Percentiles rank a stretch among this genome's conserved stretches.
These are phyloP conservation scores for Semaprochilodus insignis DNA, from an alignment of 2,797 vertebrate species.

Conservation along the genomic window DNA sequence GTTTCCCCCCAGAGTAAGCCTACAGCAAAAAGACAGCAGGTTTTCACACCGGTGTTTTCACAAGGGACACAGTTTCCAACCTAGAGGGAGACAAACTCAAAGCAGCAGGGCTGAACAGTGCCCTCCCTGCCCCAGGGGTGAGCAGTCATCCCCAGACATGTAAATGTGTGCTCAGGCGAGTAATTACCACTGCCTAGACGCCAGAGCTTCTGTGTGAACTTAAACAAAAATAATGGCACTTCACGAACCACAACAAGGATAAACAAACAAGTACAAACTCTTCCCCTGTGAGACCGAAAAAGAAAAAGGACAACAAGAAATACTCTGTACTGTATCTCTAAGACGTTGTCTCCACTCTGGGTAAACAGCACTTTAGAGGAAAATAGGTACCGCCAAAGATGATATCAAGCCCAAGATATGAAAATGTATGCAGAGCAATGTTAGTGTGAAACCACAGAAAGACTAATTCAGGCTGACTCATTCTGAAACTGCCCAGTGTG, in stretches of 20 bases:
- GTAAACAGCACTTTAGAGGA: no score
- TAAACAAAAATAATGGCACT: constrained; percentile 4
- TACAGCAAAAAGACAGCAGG: not conserved
- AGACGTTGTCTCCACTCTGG: not conserved
- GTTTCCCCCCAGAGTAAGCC: not conserved
- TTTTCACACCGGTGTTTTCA: not conserved
- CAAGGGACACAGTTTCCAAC: not conserved
- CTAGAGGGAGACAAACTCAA: not conserved
- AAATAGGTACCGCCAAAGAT: not conserved
- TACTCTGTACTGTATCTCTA: not conserved
- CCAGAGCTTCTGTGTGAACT: not conserved
- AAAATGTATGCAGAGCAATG: not conserved
- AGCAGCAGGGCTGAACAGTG: not conserved
- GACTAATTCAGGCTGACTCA: not conserved
- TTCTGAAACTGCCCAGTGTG: not conserved
- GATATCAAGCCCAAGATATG: not conserved
- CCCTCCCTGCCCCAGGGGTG: not conserved
- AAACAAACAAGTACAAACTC: no score
- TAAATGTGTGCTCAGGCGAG: not conserved
- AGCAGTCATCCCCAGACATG: not conserved
- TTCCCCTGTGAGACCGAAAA: not conserved
- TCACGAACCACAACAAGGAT: not conserved
- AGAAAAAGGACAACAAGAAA: not conserved
- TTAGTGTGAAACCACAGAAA: constrained; percentile 2
- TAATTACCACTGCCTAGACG: not conserved